These are phyloP conservation scores for Drepana falcataria DNA, from an alignment of 2,888 invertebrate species.

Conservation along the genomic window DNA sequence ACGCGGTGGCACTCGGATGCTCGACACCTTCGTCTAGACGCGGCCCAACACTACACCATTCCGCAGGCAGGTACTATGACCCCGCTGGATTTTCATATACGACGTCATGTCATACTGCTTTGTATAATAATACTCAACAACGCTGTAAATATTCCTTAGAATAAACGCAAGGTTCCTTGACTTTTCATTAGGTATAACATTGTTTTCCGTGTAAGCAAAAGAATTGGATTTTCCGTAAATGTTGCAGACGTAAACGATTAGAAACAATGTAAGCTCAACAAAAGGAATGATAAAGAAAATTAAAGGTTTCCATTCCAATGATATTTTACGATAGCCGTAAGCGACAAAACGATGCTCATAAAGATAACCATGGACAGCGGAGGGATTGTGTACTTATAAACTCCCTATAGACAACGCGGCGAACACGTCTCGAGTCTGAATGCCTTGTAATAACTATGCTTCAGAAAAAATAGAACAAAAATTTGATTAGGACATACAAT, in stretches of 20 bases:
- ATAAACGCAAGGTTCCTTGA: neutral
- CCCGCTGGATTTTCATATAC: conserved; percentile 1
- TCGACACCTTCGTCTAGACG: conserved; percentile 61
- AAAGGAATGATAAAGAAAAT: conserved; percentile 71
- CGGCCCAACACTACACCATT: conserved; percentile 16
- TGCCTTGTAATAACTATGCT: conserved; percentile 1
- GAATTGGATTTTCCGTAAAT: conserved; percentile 34
- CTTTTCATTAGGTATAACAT: neutral
- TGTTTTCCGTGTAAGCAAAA: conserved; percentile 17
- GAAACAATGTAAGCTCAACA: conserved; percentile 58
- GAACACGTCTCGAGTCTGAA: neutral
- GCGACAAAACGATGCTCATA: conserved; percentile 65
- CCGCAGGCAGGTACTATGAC: conserved; percentile 15
- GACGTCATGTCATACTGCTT: neutral
- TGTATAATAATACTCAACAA: neutral
- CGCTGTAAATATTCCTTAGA: neutral
- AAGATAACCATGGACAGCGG: conserved; percentile 56
- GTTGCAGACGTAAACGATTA: conserved; percentile 47
- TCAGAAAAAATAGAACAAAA: conserved; percentile 11
- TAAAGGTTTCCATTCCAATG: conserved; percentile 69
- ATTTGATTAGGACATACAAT: conserved; percentile 21
- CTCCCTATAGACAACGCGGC: conserved; percentile 6
- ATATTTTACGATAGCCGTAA: conserved; percentile 70
- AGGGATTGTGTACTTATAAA: conserved; percentile 21
- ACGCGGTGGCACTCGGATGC: conserved; percentile 66